Evolutionary conservation across 2,113 vertebrate species (phyloP).

Genomic region (Perca fluviatilis): DNA sequence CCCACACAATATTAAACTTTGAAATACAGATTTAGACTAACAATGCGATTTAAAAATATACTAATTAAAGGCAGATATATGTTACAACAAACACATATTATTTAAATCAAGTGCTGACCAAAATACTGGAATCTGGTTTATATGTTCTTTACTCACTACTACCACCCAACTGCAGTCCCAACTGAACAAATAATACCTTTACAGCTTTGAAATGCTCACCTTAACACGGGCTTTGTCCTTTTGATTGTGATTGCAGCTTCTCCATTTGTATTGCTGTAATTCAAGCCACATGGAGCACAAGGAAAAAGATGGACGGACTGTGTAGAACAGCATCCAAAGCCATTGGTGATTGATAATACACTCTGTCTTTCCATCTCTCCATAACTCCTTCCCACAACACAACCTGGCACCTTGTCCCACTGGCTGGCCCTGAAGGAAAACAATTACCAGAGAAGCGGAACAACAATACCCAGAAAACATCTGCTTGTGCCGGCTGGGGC

Average conservation of each 20-base stretch:
- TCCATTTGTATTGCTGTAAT: slow-evolving; percentile 30
- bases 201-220: slow-evolving; percentile 2
- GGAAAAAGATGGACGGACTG: slow-evolving; percentile 49
- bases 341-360: slow-evolving; percentile 52
- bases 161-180: background rate
- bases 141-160: background rate
- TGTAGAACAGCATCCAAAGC: slow-evolving; percentile 42
- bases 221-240: background rate
- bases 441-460: slow-evolving; percentile 79
- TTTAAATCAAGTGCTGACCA: background rate
- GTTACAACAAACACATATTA: too few relatives aligned
- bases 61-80: background rate
- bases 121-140: background rate
- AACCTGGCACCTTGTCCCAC: slow-evolving; percentile 76
- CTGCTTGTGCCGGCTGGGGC: slow-evolving; percentile 78
- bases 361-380: slow-evolving; percentile 61
- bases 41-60: background rate
- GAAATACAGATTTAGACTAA: background rate
- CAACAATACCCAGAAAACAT: slow-evolving; percentile 84
- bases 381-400: slow-evolving; percentile 69
- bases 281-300: slow-evolving; percentile 48
- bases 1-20: background rate
- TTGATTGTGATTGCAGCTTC: background rate
- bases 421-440: slow-evolving; percentile 77
- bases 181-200: background rate